Evolutionary conservation across 2,113 vertebrate species (phyloP).

Genomic region (Gasterosteus nipponicus): DNA sequence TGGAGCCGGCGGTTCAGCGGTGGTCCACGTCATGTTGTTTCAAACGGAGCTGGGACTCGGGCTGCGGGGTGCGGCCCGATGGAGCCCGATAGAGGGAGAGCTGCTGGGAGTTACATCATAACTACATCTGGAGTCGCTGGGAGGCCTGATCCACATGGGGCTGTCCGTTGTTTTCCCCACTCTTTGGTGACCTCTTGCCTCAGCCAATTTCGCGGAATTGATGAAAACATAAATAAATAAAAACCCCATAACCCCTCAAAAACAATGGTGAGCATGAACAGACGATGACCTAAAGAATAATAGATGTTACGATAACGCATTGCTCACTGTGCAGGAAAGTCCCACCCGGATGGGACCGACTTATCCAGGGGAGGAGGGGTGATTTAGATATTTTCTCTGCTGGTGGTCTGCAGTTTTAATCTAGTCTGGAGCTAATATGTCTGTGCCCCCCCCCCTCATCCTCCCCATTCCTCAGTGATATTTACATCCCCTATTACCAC

Average conservation of each 20-base stretch:
- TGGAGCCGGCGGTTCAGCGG: conserved; percentile 39
- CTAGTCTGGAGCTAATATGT: not conserved
- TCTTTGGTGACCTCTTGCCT: conserved; percentile 13
- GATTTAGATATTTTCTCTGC: not conserved
- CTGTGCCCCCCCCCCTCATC: not conserved
- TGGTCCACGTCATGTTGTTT: conserved; percentile 51
- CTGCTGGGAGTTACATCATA: conserved; percentile 68
- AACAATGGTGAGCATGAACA: not conserved
- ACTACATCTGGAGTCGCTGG: conserved; percentile 75
- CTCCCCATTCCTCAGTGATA: not conserved
- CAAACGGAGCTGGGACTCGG: conserved; percentile 26
- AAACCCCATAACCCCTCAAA: not conserved
- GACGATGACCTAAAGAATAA: not conserved
- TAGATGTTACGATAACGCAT: not conserved
- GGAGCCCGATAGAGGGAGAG: conserved; percentile 60
- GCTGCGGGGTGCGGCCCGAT: conserved; percentile 51
- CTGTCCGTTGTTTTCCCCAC: conserved; percentile 34
- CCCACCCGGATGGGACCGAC: not conserved
- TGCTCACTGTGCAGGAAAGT: not conserved
- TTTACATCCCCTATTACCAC: not conserved
- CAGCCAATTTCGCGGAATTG: conserved; percentile 6
- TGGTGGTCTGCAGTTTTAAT: not conserved
- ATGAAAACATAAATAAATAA: not conserved
- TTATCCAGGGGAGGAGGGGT: not conserved
- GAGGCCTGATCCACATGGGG: conserved; percentile 19